These are phyloP conservation scores for Catostylus mosaicus DNA, from an alignment of 30 jellyfish, hydroid and myxozoan species.

Conservation along the genomic window DNA sequence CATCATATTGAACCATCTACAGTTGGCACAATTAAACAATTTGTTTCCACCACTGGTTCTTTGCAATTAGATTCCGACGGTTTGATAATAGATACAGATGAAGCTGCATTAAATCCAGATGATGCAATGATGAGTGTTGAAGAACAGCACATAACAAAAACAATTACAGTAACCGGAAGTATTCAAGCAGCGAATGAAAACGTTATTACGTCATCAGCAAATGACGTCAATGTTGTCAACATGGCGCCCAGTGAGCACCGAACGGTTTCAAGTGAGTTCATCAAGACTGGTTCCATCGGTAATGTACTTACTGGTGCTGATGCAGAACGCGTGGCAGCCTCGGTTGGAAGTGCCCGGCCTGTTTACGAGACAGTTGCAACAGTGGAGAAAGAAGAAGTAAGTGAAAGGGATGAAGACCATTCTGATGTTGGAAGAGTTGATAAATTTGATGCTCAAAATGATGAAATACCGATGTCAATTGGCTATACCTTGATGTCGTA, in stretches of 20 bases:
- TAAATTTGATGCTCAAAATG: background rate
- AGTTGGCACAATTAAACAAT: conserved; percentile 20
- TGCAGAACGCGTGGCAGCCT: conserved; percentile 50
- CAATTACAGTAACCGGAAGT: conserved; percentile 2
- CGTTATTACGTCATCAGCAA: background rate
- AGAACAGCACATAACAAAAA: background rate
- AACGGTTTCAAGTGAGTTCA: conserved; percentile 12
- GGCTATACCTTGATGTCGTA: too few relatives aligned
- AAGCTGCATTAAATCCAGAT: conserved; percentile 12
- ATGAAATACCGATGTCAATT: conserved; percentile 23
- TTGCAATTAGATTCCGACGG: conserved; percentile 51
- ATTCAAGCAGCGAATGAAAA: background rate
- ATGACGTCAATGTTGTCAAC: background rate
- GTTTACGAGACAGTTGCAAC: background rate
- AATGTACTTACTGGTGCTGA: conserved; percentile 32
- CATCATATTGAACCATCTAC: conserved; percentile 31
- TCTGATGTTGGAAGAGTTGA: background rate
- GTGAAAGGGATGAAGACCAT: background rate
- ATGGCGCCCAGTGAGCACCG: background rate
- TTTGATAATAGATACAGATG: conserved; percentile 44
- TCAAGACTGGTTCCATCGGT: conserved; percentile 18
- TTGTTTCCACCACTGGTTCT: conserved; percentile 17
- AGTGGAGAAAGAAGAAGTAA: background rate
- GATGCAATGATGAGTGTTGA: conserved; percentile 18
- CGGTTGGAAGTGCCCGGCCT: conserved; percentile 39